These are phyloP conservation scores for Grantiella picta DNA, from an alignment of 2,113 vertebrate species.

Conservation along the genomic window DNA sequence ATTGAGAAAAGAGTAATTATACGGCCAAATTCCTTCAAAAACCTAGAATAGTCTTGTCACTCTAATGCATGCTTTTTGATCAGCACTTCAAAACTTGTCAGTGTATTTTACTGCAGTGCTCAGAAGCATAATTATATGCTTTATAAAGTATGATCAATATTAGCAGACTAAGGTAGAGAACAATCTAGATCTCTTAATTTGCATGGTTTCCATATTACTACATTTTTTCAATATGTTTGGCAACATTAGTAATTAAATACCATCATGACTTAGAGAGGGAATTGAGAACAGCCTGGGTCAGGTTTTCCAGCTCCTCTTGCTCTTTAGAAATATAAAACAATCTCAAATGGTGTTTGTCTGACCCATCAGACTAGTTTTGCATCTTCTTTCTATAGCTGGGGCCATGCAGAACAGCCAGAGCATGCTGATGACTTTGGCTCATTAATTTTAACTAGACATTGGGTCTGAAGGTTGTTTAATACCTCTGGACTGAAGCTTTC, in stretches of 20 bases:
- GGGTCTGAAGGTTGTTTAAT: neutral
- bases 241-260: neutral
- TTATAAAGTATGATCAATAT: constrained; percentile 27
- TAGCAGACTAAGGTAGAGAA: neutral
- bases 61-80: neutral
- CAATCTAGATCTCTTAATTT: constrained; percentile 6
- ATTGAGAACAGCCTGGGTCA: neutral
- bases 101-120: neutral
- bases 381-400: neutral
- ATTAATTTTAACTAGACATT: constrained; percentile 24
- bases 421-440: neutral
- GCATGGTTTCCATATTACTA: neutral
- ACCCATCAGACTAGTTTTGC: neutral
- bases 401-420: neutral
- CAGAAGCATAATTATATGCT: constrained; percentile 16
- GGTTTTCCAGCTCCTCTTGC: neutral
- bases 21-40: constrained; percentile 14
- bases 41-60: neutral
- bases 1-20: neutral
- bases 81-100: constrained; percentile 1
- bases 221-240: constrained; percentile 9
- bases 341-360: neutral
- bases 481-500: neutral
- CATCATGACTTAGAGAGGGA: neutral
- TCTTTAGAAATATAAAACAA: neutral